phyloP scores from a whole-genome alignment of 2,113 vertebrate species.

The Epinephelus cyanopodus region DNA sequence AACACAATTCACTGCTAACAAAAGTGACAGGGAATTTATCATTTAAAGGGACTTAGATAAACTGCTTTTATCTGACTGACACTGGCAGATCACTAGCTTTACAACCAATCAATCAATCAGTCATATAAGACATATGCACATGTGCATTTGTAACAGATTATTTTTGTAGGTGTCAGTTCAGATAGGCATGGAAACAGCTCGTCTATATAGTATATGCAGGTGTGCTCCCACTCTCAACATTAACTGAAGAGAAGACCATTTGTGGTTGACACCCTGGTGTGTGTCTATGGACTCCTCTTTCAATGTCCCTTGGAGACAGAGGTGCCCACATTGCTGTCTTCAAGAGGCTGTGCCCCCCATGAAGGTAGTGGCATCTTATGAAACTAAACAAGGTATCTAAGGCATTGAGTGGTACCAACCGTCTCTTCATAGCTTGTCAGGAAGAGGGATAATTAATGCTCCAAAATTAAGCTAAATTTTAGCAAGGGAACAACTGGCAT shows the following conservation, averaged over 20 bases:
- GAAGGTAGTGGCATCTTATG: too few relatives aligned
- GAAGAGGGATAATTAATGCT: too few relatives aligned
- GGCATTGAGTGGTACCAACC: too few relatives aligned
- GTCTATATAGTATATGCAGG: too few relatives aligned
- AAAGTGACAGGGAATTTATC: conserved; percentile 27
- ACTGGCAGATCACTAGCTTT: neutral
- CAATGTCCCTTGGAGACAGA: neutral
- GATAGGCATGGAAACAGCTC: neutral
- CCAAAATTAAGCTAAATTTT: too few relatives aligned
- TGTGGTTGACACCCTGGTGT: too few relatives aligned
- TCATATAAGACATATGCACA: neutral
- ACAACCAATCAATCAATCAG: neutral
- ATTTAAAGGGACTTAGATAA: neutral
- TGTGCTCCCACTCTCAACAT: neutral
- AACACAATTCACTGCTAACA: conserved; percentile 31
- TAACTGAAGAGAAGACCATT: too few relatives aligned
- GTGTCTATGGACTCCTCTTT: neutral
- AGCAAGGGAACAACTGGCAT: too few relatives aligned
- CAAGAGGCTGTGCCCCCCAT: too few relatives aligned
- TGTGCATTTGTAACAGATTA: neutral
- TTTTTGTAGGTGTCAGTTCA: neutral
- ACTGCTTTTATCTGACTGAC: conserved; percentile 6
- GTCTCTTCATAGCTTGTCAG: too few relatives aligned
- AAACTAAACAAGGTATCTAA: too few relatives aligned
- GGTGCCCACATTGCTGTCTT: too few relatives aligned